Evolutionary conservation across 2,113 vertebrate genomes (phyloP).

Genomic region (Phylloscopus trochilus): DNA sequence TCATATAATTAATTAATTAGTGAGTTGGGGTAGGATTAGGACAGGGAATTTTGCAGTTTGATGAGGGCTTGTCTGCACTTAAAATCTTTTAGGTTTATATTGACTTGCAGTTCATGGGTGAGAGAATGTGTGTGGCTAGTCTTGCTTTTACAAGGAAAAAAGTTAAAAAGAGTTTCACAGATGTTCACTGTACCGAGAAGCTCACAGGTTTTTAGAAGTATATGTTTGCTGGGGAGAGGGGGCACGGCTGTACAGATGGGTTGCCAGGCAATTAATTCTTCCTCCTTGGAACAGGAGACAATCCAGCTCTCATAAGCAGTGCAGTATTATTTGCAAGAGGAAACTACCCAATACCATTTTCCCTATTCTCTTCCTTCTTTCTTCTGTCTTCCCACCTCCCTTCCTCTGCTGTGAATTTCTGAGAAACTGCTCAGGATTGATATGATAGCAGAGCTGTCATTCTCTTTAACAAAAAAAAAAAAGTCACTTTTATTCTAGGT

Average conservation of each 20-base stretch:
- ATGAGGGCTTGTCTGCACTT: neutral
- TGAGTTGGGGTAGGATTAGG: neutral
- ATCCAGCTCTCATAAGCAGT: conserved; percentile 6
- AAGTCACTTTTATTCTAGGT: conserved; percentile 80
- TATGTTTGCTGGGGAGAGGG: conserved; percentile 20
- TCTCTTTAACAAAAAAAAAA: conserved; percentile 70
- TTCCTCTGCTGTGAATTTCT: conserved; percentile 61
- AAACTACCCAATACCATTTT: conserved; percentile 59
- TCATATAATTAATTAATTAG: neutral
- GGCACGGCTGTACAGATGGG: conserved; percentile 35
- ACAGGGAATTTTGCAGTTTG: neutral
- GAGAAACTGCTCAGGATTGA: conserved; percentile 75
- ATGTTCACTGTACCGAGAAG: neutral
- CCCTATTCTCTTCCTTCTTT: conserved; percentile 58
- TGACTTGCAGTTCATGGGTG: neutral
- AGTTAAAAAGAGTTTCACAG: conserved; percentile 14
- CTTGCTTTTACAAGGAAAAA: neutral
- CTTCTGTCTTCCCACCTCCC: conserved; percentile 55
- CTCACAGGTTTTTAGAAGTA: conserved; percentile 12
- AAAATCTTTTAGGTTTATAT: neutral
- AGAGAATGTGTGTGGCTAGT: neutral
- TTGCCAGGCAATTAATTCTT: conserved; percentile 62
- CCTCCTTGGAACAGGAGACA: conserved; percentile 50
- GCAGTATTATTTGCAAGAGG: conserved; percentile 45
- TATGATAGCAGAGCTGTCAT: conserved; percentile 81